Conservation (phyloP, 2,797 vertebrate genomes). For the Ptychadena robeensis region DNA sequence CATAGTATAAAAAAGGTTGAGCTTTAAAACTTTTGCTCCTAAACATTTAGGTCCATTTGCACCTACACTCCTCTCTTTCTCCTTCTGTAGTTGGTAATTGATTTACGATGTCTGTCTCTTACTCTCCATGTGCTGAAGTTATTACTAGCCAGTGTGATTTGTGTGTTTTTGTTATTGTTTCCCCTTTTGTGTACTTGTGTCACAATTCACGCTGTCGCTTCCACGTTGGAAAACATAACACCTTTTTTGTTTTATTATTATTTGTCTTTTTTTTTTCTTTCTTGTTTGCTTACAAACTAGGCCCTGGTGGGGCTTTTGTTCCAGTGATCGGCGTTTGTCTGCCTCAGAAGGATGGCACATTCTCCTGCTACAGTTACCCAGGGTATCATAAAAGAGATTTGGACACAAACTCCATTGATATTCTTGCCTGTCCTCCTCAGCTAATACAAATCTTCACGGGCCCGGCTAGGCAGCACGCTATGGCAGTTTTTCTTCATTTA, state of each 20-base stretch:
- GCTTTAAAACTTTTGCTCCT: too few relatives aligned
- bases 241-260: constrained; percentile 26
- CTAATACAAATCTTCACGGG: constrained; percentile 59
- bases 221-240: constrained; percentile 30
- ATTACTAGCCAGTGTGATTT: neutral
- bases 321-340: constrained; percentile 59
- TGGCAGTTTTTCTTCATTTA: constrained; percentile 69
- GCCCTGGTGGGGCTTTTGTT: neutral
- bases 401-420: constrained; percentile 56
- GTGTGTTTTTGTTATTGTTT: constrained; percentile 6
- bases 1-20: too few relatives aligned
- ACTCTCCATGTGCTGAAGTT: neutral
- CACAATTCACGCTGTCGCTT: constrained; percentile 19
- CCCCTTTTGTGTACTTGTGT: constrained; percentile 16
- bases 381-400: constrained; percentile 63
- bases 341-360: constrained; percentile 64
- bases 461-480: constrained; percentile 62
- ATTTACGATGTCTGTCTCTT: neutral
- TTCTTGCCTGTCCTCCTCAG: constrained; percentile 40
- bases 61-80: too few relatives aligned
- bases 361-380: constrained; percentile 49
- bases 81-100: neutral
- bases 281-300: constrained; percentile 66
- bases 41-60: too few relatives aligned
- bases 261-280: constrained; percentile 32